Evolutionary conservation across 2,113 vertebrate genomes (phyloP).

Genomic region (Benitochromis conjunctus): DNA sequence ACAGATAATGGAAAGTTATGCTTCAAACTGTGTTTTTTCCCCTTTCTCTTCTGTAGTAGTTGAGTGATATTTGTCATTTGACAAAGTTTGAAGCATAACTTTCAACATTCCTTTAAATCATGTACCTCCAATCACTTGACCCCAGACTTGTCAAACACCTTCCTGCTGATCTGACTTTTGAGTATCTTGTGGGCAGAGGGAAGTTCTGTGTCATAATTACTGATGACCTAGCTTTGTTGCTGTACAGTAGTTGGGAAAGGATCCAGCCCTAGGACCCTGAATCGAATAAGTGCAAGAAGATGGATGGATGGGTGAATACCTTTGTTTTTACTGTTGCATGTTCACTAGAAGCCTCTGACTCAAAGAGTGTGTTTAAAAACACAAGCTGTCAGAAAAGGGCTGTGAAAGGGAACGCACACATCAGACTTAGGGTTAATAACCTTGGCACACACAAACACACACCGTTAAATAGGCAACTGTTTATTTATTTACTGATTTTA

Average conservation of each 20-base stretch:
- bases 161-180: not conserved
- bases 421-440: not conserved
- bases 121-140: not conserved
- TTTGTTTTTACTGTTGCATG: not conserved
- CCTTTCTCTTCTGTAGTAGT: too few relatives aligned
- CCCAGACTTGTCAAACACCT: not conserved
- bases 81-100: not conserved
- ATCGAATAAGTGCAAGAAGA: not conserved
- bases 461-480: not conserved
- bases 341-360: not conserved
- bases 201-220: not conserved
- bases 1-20: too few relatives aligned
- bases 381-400: not conserved
- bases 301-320: not conserved
- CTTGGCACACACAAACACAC: not conserved
- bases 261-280: not conserved
- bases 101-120: not conserved
- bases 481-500: conserved; percentile 79
- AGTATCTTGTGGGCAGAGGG: not conserved
- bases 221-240: not conserved
- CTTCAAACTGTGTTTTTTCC: too few relatives aligned
- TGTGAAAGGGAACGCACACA: not conserved
- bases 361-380: not conserved
- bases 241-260: not conserved
- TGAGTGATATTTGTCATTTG: too few relatives aligned